Evolutionary conservation across 2,113 vertebrate species (phyloP).

Genomic region (Lycocorax pyrrhopterus): DNA sequence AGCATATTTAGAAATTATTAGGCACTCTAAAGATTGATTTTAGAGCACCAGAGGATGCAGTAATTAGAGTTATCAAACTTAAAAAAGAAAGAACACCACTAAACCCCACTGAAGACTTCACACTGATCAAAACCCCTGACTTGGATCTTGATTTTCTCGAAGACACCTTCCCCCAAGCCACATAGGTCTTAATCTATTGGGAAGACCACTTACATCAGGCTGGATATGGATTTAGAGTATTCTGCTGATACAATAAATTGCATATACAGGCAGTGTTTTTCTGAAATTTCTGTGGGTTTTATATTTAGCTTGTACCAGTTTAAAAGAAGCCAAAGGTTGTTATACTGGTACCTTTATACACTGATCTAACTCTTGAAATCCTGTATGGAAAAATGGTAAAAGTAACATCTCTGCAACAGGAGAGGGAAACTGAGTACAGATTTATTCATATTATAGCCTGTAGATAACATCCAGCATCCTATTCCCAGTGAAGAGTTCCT

Average conservation of each 20-base stretch:
- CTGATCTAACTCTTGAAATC: not conserved
- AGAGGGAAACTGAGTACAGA: not conserved
- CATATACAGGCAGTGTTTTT: not conserved
- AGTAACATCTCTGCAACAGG: not conserved
- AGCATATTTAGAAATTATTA: not conserved
- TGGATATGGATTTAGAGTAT: not conserved
- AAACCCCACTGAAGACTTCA: not conserved
- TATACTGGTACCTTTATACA: not conserved
- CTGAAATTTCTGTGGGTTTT: not conserved
- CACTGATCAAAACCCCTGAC: not conserved
- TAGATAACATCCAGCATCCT: not conserved
- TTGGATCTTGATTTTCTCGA: not conserved
- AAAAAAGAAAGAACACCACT: not conserved
- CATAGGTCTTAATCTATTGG: not conserved
- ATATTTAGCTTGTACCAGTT: not conserved
- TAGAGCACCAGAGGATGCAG: not conserved
- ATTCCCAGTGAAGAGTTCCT: not conserved
- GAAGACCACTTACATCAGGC: not conserved
- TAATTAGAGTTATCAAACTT: not conserved
- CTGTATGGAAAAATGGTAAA: not conserved
- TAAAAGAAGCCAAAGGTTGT: not conserved
- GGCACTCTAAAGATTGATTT: not conserved
- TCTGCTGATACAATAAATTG: not conserved
- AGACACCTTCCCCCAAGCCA: not conserved
- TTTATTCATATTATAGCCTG: not conserved